Evolutionary conservation across 1,140 invertebrate species (phyloP).

Genomic region (Ceratosolen fusciceps): DNA sequence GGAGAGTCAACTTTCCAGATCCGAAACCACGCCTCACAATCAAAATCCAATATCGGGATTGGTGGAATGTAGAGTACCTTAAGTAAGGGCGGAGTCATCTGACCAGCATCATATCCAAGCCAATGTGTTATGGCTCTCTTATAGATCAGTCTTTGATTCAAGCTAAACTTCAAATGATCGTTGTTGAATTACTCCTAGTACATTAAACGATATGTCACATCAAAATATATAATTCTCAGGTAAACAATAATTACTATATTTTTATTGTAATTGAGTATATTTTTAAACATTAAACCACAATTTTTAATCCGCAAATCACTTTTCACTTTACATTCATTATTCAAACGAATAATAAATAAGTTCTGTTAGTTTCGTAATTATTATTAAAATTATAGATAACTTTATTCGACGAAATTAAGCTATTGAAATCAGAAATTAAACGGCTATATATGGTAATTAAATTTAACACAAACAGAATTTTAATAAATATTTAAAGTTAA

Average conservation of each 20-base stretch:
- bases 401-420: no score
- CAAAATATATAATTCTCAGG: neutral
- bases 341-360: no score
- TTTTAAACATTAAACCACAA: neutral
- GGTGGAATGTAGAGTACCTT: slow-evolving; percentile 58
- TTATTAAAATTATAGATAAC: no score
- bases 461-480: no score
- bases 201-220: neutral
- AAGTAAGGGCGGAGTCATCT: slow-evolving; percentile 62
- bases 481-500: no score
- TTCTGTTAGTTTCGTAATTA: no score
- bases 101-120: slow-evolving; percentile 45
- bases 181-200: neutral
- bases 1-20: slow-evolving; percentile 63
- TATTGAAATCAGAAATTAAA: no score
- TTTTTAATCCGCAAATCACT: neutral
- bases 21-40: slow-evolving; percentile 60
- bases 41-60: slow-evolving; percentile 57
- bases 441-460: no score
- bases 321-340: neutral
- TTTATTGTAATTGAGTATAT: neutral
- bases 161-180: neutral
- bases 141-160: slow-evolving; percentile 4
- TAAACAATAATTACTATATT: neutral
- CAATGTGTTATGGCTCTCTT: neutral